phyloP scores from a whole-genome alignment of 2,797 vertebrate genomes.

The Syngnathus rostellatus region DNA sequence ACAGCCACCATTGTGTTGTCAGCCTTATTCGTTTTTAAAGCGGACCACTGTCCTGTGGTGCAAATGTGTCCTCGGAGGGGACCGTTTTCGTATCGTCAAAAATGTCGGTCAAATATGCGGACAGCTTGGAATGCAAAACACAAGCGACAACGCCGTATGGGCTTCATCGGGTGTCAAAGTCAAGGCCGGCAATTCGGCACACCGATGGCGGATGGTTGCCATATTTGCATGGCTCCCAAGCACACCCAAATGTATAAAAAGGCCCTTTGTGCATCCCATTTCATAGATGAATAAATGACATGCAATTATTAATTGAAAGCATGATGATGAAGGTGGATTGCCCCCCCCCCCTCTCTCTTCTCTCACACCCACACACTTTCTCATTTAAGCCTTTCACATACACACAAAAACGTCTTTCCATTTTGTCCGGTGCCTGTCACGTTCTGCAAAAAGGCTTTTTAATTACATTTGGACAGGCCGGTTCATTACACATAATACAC shows the following conservation, averaged over 20 bases:
- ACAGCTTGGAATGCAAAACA: background rate
- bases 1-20: conserved; percentile 66
- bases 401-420: background rate
- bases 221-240: background rate
- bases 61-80: conserved; percentile 32
- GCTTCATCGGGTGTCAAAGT: background rate
- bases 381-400: background rate
- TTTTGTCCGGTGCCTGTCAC: background rate
- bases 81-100: conserved; percentile 34
- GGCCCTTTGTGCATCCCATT: background rate
- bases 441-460: background rate
- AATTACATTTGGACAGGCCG: conserved; percentile 15
- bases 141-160: background rate
- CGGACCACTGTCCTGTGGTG: conserved; percentile 63
- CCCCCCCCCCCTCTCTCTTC: background rate
- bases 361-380: background rate
- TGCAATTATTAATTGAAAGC: background rate
- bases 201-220: background rate
- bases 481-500: conserved; percentile 14
- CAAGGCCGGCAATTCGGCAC: background rate
- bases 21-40: conserved; percentile 74
- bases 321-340: background rate
- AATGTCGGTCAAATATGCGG: conserved; percentile 20
- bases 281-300: background rate
- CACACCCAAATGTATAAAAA: background rate